Percentiles rank a stretch among this genome's conserved stretches.
phyloP scores from a whole-genome alignment of 1,140 invertebrate genomes.

The Papilio helenus region DNA sequence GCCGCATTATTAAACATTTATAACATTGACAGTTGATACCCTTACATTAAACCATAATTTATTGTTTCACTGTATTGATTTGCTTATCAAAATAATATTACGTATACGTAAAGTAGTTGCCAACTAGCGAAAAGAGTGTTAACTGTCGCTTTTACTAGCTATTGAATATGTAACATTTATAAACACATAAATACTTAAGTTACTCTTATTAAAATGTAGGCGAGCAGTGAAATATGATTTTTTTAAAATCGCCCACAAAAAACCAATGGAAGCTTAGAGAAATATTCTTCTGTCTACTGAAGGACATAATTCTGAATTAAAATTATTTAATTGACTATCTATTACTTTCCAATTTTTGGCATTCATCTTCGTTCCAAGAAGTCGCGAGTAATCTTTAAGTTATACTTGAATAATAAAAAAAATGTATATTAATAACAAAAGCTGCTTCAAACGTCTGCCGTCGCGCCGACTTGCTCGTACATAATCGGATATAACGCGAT shows the following conservation, averaged over 20 bases:
- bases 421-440: not conserved
- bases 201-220: too few species aligned
- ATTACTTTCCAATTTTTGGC: too few species aligned
- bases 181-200: not conserved
- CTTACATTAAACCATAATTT: constrained; percentile 12
- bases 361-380: too few species aligned
- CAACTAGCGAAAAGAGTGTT: not conserved
- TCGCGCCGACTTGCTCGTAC: constrained; percentile 1
- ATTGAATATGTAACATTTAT: not conserved
- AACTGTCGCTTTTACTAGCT: too few species aligned
- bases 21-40: not conserved
- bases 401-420: too few species aligned
- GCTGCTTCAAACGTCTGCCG: not conserved
- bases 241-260: too few species aligned
- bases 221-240: too few species aligned
- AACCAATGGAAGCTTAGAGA: too few species aligned
- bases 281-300: too few species aligned
- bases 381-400: too few species aligned
- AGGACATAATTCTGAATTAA: too few species aligned
- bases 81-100: not conserved
- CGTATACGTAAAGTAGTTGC: not conserved
- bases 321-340: too few species aligned
- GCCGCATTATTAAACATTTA: constrained; percentile 36
- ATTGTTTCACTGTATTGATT: constrained; percentile 14
- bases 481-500: constrained; percentile 19